phyloP scores from a whole-genome alignment of 2,113 vertebrate species.

The Vulpes vulpes region DNA sequence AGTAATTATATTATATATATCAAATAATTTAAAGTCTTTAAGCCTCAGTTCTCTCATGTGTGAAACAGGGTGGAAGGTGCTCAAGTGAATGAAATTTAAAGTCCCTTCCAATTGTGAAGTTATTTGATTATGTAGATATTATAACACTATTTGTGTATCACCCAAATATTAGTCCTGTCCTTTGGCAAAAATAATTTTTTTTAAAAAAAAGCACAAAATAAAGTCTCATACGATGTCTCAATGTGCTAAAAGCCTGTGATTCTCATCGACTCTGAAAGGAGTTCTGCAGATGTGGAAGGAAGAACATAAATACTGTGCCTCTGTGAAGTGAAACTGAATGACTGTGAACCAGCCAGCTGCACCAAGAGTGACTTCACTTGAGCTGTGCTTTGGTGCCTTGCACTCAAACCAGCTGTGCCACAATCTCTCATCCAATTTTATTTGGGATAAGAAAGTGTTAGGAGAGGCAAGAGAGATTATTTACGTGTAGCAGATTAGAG shows the following conservation, averaged over 20 bases:
- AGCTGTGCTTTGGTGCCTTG: conserved; percentile 18
- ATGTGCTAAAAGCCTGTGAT: conserved; percentile 58
- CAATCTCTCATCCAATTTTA: neutral
- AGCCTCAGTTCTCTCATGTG: neutral
- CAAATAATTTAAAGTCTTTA: conserved; percentile 24
- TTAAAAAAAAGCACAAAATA: conserved; percentile 64
- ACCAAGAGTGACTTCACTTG: conserved; percentile 42
- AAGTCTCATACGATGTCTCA: conserved; percentile 29
- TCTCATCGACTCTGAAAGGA: conserved; percentile 68
- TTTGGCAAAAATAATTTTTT: neutral
- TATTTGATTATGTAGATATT: conserved; percentile 48
- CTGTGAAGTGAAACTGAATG: conserved; percentile 46
- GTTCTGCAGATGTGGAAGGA: conserved; percentile 67
- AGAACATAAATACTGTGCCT: conserved; percentile 54
- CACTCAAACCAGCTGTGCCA: conserved; percentile 45
- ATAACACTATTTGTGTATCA: neutral
- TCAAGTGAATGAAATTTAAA: conserved; percentile 12
- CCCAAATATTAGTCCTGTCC: conserved; percentile 34
- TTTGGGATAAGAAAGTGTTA: conserved; percentile 37
- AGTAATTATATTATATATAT: neutral
- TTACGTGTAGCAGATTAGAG: neutral
- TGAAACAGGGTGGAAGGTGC: neutral
- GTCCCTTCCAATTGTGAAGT: neutral
- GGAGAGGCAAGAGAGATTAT: neutral
- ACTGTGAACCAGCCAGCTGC: neutral